phyloP scores from a whole-genome alignment of 2,797 vertebrate species.

The Neopelma chrysocephalum region DNA sequence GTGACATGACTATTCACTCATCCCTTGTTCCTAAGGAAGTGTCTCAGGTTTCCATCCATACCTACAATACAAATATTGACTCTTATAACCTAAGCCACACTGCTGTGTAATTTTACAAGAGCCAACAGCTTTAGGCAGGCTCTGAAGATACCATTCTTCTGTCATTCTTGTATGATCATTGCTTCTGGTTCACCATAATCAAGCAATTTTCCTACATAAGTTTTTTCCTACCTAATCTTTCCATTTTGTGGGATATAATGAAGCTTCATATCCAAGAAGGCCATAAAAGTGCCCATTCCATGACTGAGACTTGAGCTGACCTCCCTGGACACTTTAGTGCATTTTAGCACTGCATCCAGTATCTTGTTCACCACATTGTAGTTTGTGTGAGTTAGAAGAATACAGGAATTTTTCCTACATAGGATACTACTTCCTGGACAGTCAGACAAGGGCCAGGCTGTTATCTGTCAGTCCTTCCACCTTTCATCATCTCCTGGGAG shows the following conservation, averaged over 20 bases:
- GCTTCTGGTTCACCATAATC: background rate
- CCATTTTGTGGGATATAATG: background rate
- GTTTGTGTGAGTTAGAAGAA: background rate
- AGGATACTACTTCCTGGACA: background rate
- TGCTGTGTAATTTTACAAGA: background rate
- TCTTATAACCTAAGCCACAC: background rate
- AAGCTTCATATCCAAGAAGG: background rate
- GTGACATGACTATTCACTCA: background rate
- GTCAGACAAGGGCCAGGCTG: background rate
- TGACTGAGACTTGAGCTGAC: background rate
- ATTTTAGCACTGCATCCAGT: background rate
- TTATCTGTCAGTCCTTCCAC: conserved; percentile 15
- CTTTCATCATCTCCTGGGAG: conserved; percentile 32
- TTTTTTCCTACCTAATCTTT: background rate
- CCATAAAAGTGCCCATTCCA: background rate
- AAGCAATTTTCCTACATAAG: background rate
- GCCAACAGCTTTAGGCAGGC: background rate
- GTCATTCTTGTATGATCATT: background rate
- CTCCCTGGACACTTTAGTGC: background rate
- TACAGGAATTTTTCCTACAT: background rate
- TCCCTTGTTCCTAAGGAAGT: background rate
- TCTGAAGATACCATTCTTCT: background rate
- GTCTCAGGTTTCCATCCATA: background rate
- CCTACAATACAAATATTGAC: background rate
- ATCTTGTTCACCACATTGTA: background rate